phyloP scores from a whole-genome alignment of 2,797 vertebrate species.

The Podarcis siculus region DNA sequence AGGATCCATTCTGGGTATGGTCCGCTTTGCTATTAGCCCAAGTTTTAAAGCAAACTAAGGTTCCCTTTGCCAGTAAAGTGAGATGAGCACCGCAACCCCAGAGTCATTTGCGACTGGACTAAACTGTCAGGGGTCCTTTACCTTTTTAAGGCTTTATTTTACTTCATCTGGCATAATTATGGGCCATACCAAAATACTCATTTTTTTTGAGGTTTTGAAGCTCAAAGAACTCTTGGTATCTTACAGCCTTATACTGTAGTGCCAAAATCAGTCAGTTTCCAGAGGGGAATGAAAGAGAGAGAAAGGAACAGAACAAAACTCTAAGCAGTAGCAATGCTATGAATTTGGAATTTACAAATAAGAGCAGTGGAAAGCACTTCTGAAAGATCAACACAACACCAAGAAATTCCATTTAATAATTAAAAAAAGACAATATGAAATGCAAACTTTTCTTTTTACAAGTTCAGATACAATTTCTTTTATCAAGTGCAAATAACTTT shows the following conservation, averaged over 20 bases:
- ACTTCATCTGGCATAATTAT: not conserved
- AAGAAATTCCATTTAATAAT: slow-evolving; percentile 80
- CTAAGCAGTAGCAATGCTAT: not conserved
- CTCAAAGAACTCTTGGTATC: not conserved
- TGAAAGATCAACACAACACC: slow-evolving; percentile 70
- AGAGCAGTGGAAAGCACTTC: slow-evolving; percentile 32
- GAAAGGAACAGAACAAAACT: not conserved
- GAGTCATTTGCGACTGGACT: too few species aligned
- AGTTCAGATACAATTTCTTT: slow-evolving; percentile 91
- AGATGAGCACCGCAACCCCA: too few species aligned
- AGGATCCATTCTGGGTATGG: too few species aligned
- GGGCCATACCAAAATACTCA: not conserved
- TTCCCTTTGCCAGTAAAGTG: too few species aligned
- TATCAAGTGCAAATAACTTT: slow-evolving; percentile 98
- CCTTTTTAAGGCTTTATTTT: not conserved
- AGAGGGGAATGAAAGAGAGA: not conserved
- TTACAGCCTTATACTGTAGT: not conserved
- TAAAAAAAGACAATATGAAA: slow-evolving; percentile 96
- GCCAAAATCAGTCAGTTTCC: slow-evolving; percentile 41
- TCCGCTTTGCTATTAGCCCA: too few species aligned
- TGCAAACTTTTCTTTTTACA: slow-evolving; percentile 96
- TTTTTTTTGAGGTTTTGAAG: not conserved
- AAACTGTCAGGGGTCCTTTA: too few species aligned
- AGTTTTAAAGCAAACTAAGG: too few species aligned
- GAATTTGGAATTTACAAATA: slow-evolving; percentile 52